Conservation (phyloP, 2,113 vertebrate genomes). For the Fukomys damarensis region DNA sequence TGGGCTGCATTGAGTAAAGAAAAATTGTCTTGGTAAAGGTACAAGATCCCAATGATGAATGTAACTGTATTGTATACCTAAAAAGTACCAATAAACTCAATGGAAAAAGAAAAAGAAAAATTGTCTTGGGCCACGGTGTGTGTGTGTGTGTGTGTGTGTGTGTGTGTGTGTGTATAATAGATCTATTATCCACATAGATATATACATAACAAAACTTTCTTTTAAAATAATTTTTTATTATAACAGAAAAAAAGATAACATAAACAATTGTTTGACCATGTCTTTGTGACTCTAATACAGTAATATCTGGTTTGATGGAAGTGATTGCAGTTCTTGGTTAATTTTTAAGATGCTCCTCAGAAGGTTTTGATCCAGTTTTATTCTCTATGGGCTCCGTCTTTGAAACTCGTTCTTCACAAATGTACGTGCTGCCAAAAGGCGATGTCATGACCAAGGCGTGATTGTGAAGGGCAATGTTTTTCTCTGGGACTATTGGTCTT, state of each 20-base stretch:
- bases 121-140: too few species aligned
- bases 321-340: not conserved
- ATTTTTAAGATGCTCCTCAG: not conserved
- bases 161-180: too few species aligned
- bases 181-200: too few species aligned
- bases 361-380: not conserved
- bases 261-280: not conserved
- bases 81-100: too few species aligned
- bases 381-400: not conserved
- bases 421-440: too few species aligned
- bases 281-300: not conserved
- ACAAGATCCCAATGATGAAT: too few species aligned
- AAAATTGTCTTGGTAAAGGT: too few species aligned
- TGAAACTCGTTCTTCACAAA: not conserved
- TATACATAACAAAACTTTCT: not conserved
- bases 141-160: too few species aligned
- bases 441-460: not conserved
- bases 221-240: not conserved
- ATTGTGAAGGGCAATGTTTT: not conserved
- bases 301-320: not conserved
- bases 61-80: too few species aligned
- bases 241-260: not conserved
- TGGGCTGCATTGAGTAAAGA: not conserved
- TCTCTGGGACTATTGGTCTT: not conserved
- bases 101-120: too few species aligned